Evolutionary conservation across 2,797 vertebrate genomes (phyloP).

Genomic region (Ciconia nigra): DNA sequence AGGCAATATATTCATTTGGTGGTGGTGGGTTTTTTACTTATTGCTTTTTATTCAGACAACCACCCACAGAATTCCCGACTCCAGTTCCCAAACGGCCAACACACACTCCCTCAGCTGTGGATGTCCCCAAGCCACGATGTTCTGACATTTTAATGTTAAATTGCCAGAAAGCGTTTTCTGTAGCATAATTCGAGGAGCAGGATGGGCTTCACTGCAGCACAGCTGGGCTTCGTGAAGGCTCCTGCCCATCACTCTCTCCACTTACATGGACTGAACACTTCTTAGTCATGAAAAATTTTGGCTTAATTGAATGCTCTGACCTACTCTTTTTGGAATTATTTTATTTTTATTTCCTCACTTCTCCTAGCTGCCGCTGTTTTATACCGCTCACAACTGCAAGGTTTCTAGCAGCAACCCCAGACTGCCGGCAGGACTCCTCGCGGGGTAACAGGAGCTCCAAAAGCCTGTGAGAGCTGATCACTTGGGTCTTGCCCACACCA

Average conservation of each 20-base stretch:
- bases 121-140: neutral
- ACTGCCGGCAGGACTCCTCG: neutral
- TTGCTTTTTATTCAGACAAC: neutral
- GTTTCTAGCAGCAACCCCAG: neutral
- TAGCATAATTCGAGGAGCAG: neutral
- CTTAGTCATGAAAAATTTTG: neutral
- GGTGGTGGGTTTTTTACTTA: neutral
- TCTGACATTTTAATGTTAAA: neutral
- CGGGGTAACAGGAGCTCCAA: neutral
- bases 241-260: neutral
- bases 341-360: neutral
- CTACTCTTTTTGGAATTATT: neutral
- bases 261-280: neutral
- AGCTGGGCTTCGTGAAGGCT: neutral
- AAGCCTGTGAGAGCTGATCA: neutral
- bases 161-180: neutral
- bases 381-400: neutral
- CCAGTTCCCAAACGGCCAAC: fast-evolving
- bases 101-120: neutral
- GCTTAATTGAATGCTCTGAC: neutral
- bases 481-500: neutral
- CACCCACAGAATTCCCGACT: neutral
- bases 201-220: neutral
- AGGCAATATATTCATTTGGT: neutral
- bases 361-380: neutral